Evolutionary conservation across 2,888 invertebrate species (phyloP), one percentile per base, ranked within the genome.

Genomic region (Calameuta filiformis): DNA sequence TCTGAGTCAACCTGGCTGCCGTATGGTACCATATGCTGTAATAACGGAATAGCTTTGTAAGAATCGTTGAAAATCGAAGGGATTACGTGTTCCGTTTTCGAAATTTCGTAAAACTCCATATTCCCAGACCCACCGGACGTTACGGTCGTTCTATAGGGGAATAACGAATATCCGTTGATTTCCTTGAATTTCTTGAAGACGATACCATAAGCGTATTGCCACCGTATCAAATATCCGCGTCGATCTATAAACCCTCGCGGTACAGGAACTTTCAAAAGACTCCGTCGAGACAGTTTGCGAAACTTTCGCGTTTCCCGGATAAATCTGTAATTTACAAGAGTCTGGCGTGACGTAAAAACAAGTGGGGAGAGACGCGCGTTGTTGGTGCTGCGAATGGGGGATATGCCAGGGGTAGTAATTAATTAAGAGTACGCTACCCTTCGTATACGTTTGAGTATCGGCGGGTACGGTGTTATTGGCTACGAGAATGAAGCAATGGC

Each of bases 391-490:
- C 56, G 56, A 9, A 56, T 56, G 9, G 74, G 35, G 74, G 37
- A 34, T 33, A 34, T 37, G 74, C 74, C n/a, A 35, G 78, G 77
- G 77, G 78, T 79, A 79, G 81, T 87, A 87, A 88, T 88, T 88
- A 88, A 88, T 88, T 88, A 88, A 86, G 85, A 86, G 86, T 79
- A 84, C 83, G 82, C 80, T 77, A 82, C 79, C 56, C 76, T 80
- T 81, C 79, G 84, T 83, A 82, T 81, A 81, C 69, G 71, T 34
- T 6, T 9, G 74, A n/a, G 34, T 77, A 78, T 15, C 71, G 71
- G 34, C 12, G 81, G 82, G 82, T 81, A 76, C 81, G 79, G 81
- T 84, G 83, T 84, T 86, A 86, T 86, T 87, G 84, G 83, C 75
- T 80, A 33, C 81, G 83, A 79, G 80, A 86, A 85, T 83, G 83